Conservation (phyloP, 2,113 vertebrate species). For the Tachysurus vachellii region DNA sequence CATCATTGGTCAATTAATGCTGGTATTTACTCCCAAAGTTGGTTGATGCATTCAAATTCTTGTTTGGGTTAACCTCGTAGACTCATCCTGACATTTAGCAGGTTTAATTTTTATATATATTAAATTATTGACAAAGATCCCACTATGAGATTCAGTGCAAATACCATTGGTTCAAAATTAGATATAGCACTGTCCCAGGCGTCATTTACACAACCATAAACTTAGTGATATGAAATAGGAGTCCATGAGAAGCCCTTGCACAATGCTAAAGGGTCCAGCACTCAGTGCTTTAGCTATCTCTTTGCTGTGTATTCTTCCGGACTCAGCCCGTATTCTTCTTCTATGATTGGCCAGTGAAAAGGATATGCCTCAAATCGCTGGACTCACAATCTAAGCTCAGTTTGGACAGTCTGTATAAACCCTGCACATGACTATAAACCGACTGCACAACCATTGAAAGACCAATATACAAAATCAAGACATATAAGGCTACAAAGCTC, state of each 20-base stretch:
- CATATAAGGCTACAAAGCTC: neutral
- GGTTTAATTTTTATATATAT: neutral
- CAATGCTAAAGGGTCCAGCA: conserved; percentile 14
- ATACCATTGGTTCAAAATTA: conserved; percentile 29
- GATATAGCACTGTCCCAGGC: conserved; percentile 25
- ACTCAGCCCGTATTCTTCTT: conserved; percentile 24
- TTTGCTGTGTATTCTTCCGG: conserved; percentile 11
- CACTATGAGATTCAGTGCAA: conserved; percentile 24
- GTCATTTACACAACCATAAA: conserved; percentile 14
- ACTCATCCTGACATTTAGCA: neutral
- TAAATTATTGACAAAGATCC: conserved; percentile 23
- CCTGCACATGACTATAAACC: conserved; percentile 13
- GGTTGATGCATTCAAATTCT: conserved; percentile 20
- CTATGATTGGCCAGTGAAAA: conserved; percentile 32
- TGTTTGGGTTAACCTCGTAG: neutral
- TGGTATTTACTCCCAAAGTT: conserved; percentile 28
- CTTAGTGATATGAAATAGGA: conserved; percentile 6
- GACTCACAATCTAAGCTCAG: conserved; percentile 27
- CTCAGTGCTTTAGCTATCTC: conserved; percentile 1
- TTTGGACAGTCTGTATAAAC: conserved; percentile 21
- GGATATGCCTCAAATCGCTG: conserved; percentile 36
- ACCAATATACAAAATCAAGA: conserved; percentile 20
- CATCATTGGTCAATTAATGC: conserved; percentile 9
- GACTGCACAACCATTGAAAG: conserved; percentile 15
- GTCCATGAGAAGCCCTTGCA: conserved; percentile 2